Conservation (phyloP, 2,797 vertebrate species). For the Capromys pilorides region DNA sequence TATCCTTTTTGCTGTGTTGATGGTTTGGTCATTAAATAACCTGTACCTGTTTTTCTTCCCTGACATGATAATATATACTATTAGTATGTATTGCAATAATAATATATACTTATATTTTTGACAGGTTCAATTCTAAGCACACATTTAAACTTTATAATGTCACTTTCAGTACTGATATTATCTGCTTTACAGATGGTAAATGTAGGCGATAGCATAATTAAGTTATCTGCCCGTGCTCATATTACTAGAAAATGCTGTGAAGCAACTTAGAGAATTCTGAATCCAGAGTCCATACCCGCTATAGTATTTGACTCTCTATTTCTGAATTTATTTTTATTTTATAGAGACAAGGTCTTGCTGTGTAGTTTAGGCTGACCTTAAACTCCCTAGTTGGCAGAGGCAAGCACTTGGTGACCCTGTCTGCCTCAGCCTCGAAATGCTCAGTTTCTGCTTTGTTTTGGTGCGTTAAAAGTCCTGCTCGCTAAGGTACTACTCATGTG, state of each 20-base stretch:
- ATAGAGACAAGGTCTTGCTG: not conserved
- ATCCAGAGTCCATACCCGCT: not conserved
- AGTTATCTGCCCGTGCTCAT: not conserved
- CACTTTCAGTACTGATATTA: not conserved
- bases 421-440: not conserved
- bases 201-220: not conserved
- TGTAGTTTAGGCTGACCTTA: not conserved
- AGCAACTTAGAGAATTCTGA: slow-evolving; percentile 17
- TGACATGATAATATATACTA: not conserved
- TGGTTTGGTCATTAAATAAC: slow-evolving; percentile 26
- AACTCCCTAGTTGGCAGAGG: not conserved
- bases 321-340: not conserved
- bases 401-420: not conserved
- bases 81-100: not conserved
- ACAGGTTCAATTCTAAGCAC: not conserved
- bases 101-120: not conserved
- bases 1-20: not conserved
- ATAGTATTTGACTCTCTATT: not conserved
- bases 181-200: not conserved
- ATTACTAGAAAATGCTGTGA: slow-evolving; percentile 9
- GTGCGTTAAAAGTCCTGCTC: not conserved
- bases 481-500: not conserved
- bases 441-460: not conserved
- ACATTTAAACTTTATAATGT: not conserved
- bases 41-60: not conserved